Evolutionary conservation across 2,888 invertebrate species (phyloP).

Genomic region (Epinotia bilunana): DNA sequence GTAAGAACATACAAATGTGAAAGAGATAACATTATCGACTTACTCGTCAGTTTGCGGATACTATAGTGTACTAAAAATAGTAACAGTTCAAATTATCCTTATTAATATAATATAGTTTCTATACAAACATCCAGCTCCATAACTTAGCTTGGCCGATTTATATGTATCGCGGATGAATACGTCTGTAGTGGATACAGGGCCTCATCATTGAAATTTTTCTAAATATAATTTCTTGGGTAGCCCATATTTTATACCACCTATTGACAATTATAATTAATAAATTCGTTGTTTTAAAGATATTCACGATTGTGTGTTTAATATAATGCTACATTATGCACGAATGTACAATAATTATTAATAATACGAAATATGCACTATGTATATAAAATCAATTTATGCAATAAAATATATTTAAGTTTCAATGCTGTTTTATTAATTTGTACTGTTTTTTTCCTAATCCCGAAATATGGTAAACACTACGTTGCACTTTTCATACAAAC

Average conservation of each 20-base stretch:
- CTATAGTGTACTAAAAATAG: too few species aligned
- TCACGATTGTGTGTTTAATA: slow-evolving; percentile 44
- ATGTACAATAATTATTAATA: slow-evolving; percentile 30
- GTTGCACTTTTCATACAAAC: too few species aligned
- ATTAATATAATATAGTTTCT: too few species aligned
- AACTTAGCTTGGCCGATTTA: neutral
- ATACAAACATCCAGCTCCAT: too few species aligned
- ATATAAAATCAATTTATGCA: slow-evolving; percentile 79
- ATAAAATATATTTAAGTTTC: slow-evolving; percentile 66
- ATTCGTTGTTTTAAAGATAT: slow-evolving; percentile 47
- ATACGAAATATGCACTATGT: slow-evolving; percentile 55
- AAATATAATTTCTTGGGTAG: slow-evolving; percentile 5
- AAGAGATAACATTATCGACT: too few species aligned
- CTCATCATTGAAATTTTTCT: neutral
- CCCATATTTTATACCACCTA: slow-evolving; percentile 32
- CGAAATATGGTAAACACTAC: too few species aligned
- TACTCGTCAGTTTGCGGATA: too few species aligned
- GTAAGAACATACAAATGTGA: too few species aligned
- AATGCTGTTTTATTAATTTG: slow-evolving; percentile 47
- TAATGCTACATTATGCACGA: slow-evolving; percentile 54
- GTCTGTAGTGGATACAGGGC: too few species aligned
- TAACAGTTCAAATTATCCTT: too few species aligned
- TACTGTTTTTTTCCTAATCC: too few species aligned
- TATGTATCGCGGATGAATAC: neutral
- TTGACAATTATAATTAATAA: slow-evolving; percentile 13